A percentile compares a stretch with the other conserved stretches of the same genome.
Evolutionary conservation across 2,113 vertebrate species (phyloP).

Genomic region (Cranoglanis bouderius): DNA sequence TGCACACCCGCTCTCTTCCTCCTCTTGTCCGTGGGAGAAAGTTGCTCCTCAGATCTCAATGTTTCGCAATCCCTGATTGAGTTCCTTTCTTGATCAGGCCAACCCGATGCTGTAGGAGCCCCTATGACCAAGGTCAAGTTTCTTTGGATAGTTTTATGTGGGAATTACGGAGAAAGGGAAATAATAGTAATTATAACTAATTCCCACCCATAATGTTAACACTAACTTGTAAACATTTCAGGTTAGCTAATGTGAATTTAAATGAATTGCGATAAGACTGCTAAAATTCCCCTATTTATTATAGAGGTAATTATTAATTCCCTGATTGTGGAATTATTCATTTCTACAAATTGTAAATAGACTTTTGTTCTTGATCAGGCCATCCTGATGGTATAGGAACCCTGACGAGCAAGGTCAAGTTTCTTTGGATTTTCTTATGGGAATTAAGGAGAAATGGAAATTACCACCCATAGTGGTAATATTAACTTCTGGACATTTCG

Average conservation of each 20-base stretch:
- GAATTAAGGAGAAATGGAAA: not conserved
- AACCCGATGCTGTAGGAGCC: not conserved
- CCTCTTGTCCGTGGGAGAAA: slow-evolving; percentile 53
- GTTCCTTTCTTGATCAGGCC: not conserved
- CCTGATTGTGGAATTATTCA: not conserved
- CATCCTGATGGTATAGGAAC: not conserved
- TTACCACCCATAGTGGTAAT: not conserved
- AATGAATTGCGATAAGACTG: not conserved
- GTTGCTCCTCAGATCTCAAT: slow-evolving; percentile 31
- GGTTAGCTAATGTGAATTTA: not conserved
- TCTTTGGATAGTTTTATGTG: not conserved
- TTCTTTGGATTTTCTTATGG: not conserved
- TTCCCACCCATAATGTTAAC: no score
- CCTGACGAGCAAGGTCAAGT: not conserved
- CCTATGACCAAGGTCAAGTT: slow-evolving; percentile 16
- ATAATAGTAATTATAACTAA: not conserved
- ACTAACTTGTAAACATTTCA: not conserved
- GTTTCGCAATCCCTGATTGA: not conserved
- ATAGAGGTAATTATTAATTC: not conserved
- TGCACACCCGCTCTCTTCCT: slow-evolving; percentile 44
- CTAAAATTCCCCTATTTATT: not conserved
- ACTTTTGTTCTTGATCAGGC: not conserved
- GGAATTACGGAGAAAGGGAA: not conserved
- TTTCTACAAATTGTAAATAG: not conserved
- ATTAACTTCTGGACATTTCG: not conserved